Conservation (phyloP, 64 coral and sea anemone species). For the Acropora yongei region DNA sequence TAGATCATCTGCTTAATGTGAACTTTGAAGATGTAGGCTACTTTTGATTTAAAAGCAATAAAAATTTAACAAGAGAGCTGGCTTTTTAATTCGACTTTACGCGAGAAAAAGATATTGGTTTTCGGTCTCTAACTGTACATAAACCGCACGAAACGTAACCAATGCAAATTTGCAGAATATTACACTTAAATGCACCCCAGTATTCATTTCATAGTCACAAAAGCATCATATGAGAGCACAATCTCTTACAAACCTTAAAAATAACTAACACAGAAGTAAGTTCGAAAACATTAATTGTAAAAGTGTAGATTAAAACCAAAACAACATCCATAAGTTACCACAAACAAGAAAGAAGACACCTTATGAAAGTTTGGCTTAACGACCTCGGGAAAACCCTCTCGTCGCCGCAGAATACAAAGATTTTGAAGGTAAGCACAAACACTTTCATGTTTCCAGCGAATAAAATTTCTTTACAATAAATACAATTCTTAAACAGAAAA, state of each 20-base stretch:
- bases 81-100: too few species aligned
- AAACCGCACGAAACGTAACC: too few species aligned
- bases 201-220: not conserved
- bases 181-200: not conserved
- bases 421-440: too few species aligned
- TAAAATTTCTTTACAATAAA: slow-evolving; percentile 6
- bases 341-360: not conserved
- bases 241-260: not conserved
- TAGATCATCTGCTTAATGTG: not conserved
- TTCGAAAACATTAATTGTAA: not conserved
- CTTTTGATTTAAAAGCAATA: not conserved
- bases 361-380: not conserved
- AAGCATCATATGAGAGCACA: not conserved
- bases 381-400: not conserved
- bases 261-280: not conserved
- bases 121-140: too few species aligned
- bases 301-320: not conserved
- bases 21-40: not conserved
- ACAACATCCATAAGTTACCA: not conserved
- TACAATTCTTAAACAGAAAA: not conserved
- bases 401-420: not conserved
- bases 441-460: not conserved
- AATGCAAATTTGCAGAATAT: not conserved
- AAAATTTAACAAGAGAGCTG: too few species aligned
- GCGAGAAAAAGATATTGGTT: too few species aligned